Base-by-base conservation (phyloP, 2,797 vertebrate species). In the Centroberyx gerrardi region DNA sequence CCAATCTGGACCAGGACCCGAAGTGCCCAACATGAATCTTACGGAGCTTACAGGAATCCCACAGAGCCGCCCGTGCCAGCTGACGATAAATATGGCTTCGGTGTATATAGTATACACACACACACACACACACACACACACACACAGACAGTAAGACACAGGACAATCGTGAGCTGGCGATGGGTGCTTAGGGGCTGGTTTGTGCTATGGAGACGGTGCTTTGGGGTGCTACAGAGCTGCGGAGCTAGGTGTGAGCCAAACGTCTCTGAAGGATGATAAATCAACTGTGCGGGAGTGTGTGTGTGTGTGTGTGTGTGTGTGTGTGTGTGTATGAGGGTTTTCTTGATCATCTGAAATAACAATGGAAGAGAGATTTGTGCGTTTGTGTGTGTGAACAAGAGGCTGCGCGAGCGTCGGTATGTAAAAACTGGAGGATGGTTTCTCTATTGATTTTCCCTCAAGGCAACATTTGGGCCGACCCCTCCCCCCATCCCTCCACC, bases 1-100 rank as follows among this genome's bases (percentile, higher is more conserved):
- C 42, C 73, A 52, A 68, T 49, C 14, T 55, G 67, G 40, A 55
- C 3, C 0, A 62, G 60, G 33, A 72, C 61, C 74, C 67, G 62
- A 60, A 74, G 68, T 0, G 6, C 4, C 59, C 59, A 61, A 42
- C 72, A 84, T 78, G 62, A 79, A 89, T 85, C 74, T 76, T 22
- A 22, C 22, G 22, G 22, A n/a, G 17, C 53, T 69, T 68, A 6
- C 71, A 48, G 55, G 40, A 14, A 69, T 81, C 65, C 54, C 18
- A 53, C 64, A 62, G 53, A 67, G 59, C 70, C 8, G 73, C 36
- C 36, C 46, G 76, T 80, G 82, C 77, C 81, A 85, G 33, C 76
- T 58, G 73, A 72, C 75, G 77, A 85, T 82, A 88, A 88, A 90
- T 84, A 86, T 76, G 3, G 56, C 31, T 15, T 38, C 36, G 49